Conservation (phyloP, 2,113 vertebrate genomes). For the Rhinogobius similis region DNA sequence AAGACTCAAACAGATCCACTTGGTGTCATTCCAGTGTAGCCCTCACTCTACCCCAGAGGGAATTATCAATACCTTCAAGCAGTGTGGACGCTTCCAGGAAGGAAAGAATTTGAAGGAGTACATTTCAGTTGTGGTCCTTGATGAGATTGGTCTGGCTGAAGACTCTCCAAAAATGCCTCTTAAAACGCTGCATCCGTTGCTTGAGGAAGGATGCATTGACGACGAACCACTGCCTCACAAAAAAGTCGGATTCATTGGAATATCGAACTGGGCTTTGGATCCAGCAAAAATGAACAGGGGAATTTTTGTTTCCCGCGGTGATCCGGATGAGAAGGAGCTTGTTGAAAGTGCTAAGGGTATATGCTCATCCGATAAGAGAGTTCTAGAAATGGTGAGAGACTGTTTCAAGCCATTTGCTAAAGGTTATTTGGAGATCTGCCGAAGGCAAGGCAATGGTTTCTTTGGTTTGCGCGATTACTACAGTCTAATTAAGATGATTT, state of each 20-base stretch:
- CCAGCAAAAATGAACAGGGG: conserved; percentile 99
- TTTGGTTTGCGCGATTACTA: conserved; percentile 97
- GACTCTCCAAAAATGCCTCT: conserved; percentile 97
- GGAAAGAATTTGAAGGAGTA: conserved; percentile 91
- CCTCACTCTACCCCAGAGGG: conserved; percentile 96
- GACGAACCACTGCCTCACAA: conserved; percentile 89
- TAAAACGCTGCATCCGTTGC: conserved; percentile 92
- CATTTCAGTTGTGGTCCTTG: conserved; percentile 93
- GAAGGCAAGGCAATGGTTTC: conserved; percentile 85
- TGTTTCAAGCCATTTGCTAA: conserved; percentile 85
- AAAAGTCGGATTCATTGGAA: conserved; percentile 94
- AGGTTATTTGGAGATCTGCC: conserved; percentile 84
- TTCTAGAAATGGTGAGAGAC: conserved; percentile 79
- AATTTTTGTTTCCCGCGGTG: conserved; percentile 92
- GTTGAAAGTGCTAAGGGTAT: conserved; percentile 89
- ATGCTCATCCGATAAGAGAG: conserved; percentile 83
- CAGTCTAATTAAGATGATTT: conserved; percentile 96
- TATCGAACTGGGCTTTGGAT: conserved; percentile 98
- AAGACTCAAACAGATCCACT: conserved; percentile 88
- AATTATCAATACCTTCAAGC: conserved; percentile 93
- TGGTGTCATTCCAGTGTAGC: conserved; percentile 97
- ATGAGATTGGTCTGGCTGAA: conserved; percentile 96
- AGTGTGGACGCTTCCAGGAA: conserved; percentile 95
- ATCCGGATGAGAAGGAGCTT: conserved; percentile 84
- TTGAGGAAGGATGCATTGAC: conserved; percentile 96